A percentile compares a stretch with the other conserved stretches of the same genome.
These are phyloP conservation scores for Ctenopoma multispine DNA, from an alignment of 2,797 vertebrate genomes.

Conservation along the genomic window DNA sequence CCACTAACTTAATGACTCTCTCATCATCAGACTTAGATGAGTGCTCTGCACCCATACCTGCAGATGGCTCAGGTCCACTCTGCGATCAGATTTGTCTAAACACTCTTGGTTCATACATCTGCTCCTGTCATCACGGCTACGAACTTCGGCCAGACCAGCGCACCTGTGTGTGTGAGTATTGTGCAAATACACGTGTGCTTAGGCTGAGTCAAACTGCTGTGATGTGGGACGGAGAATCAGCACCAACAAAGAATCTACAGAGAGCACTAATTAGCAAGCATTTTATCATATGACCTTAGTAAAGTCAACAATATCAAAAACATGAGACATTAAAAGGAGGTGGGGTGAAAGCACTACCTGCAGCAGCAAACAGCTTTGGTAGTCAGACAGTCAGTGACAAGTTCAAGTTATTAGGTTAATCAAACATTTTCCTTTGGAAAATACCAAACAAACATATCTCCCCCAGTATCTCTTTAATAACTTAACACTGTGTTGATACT, in stretches of 20 bases:
- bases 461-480: neutral
- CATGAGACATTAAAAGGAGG: no score
- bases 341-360: no score
- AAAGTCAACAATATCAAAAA: no score
- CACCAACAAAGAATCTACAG: no score
- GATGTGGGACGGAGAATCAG: no score
- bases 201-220: neutral
- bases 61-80: slow-evolving; percentile 63
- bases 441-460: neutral
- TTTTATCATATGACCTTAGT: no score
- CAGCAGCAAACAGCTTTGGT: neutral
- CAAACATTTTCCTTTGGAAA: neutral
- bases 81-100: slow-evolving; percentile 86
- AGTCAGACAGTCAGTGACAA: neutral
- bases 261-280: no score
- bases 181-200: neutral
- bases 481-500: neutral
- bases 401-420: neutral
- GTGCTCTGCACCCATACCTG: slow-evolving; percentile 67
- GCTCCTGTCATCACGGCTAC: slow-evolving; percentile 83
- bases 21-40: slow-evolving; percentile 81
- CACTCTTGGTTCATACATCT: slow-evolving; percentile 83
- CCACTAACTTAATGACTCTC: slow-evolving; percentile 1
- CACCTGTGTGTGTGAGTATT: slow-evolving; percentile 79
- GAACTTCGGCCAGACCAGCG: slow-evolving; percentile 77